Evolutionary conservation across 2,888 invertebrate species (phyloP), one percentile per base, ranked within the genome.

Genomic region (Macrophya alboannulata): DNA sequence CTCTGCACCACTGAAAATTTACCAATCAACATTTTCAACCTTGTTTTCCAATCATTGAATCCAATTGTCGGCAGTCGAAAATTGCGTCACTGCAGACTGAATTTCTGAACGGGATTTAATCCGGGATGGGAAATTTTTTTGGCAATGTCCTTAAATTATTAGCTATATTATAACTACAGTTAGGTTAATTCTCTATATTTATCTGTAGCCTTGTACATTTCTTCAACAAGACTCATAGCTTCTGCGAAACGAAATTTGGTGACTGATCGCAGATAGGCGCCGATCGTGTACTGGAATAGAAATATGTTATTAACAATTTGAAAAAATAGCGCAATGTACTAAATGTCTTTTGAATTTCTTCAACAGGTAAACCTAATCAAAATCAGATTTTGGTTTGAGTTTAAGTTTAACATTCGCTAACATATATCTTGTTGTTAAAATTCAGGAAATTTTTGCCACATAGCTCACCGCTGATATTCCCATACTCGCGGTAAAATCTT

Each of bases 151-250:
- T 55, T 55, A 37, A 68, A 37, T 68, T 0, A 37, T 37, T 68
- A 10, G 6, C 10, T 8, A 37, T 6, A 37, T 17, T 37, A 9
- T 31, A 45, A 74, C 21, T 10, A 9, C 10, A 74, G 45, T 77
- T 31, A 77, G 8, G 77, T 77, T 51, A 77, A 77, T 77, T 77
- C 77, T 77, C 77, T 77, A 8, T 77, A 77, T 77, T 77, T 77
- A 31, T 77, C 55, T 15, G 77, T 77, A 8, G 77, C 31, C n/a
- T 77, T 77, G 31, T 77, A 77, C 77, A 55, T 77, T 17, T 77
- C 77, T 77, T 77, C 77, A n/a, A 77, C 40, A 9, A 48, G 4
- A 51, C 9, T 17, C 77, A 77, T 77, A 17, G 77, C 17, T 55
- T 77, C 77, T 55, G 8, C 55, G 31, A 77, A 77, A 37, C 9